Base-by-base conservation (phyloP, 2,797 vertebrate genomes). In the Iguana delicatissima region DNA sequence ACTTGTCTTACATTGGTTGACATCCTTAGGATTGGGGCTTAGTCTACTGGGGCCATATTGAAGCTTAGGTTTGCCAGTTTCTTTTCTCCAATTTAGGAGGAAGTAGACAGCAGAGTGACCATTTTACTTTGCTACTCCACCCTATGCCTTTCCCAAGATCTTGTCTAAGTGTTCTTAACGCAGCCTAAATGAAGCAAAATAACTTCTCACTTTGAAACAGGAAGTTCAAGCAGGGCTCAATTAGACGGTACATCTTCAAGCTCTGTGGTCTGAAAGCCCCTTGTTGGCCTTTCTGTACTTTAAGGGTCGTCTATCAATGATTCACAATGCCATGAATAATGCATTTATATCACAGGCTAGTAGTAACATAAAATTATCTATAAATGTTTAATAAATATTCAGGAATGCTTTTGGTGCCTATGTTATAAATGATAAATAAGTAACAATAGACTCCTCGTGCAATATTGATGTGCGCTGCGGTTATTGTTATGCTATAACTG, bases 371-470 rank as follows among this genome's bases (percentile, higher is more conserved):
- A 97, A 97, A 97, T 97, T 97, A 97, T 97, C 95, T 95, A 97
- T 97, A 96, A 97, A 98, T 96, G 96, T 97, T 98, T 97, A 96
- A 98, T 97, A 97, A 97, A 97, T 97, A 97, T 93, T 94, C 94
- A 93, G 94, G 95, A 97, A 96, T 96, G 95, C 95, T 97, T 97
- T 96, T 95, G 95, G 96, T 96, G 94, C 94, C 94, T 90, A 94
- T 90, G 91, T 95, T 97, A 96, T 97, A 96, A 94, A 92, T 96
- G 96, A 96, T 96, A 94, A 97, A 98, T 97, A 98, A 97, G 93
- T 97, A 98, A 97, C 96, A 96, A 95, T 95, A 95, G 95, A 95
- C 94, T 94, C 92, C 87, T 92, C 76, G 95, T 97, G 96, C 97
- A 97, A 97, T 97, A 97, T 97, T 97, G 96, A 97, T 96, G 93